Conservation (phyloP, 2,797 vertebrate genomes). For the Mormyrops boulengeri region DNA sequence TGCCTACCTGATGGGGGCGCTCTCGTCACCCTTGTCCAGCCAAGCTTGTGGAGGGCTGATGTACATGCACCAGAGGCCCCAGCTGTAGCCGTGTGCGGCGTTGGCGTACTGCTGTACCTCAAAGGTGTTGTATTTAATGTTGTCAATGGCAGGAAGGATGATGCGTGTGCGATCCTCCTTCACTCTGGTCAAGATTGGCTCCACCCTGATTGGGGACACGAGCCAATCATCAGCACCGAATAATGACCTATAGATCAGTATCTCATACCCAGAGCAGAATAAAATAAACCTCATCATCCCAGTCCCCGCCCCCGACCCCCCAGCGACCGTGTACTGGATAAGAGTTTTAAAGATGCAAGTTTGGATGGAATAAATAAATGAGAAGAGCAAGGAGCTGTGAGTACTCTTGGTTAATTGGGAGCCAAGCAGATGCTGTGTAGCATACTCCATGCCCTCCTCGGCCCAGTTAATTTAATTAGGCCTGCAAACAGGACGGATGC, state of each 20-base stretch:
- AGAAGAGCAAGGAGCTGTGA: neutral
- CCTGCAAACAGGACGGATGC: neutral
- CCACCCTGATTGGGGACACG: constrained; percentile 65
- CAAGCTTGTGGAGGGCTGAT: constrained; percentile 93
- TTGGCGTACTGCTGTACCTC: constrained; percentile 96
- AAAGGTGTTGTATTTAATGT: constrained; percentile 95
- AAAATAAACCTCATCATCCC: neutral
- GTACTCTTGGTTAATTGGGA: neutral
- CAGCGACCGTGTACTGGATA: neutral
- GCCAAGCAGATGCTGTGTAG: neutral
- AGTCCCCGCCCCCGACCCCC: neutral
- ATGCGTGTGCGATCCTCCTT: constrained; percentile 85
- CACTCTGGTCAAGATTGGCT: constrained; percentile 82
- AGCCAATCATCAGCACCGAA: neutral
- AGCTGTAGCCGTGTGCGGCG: constrained; percentile 94
- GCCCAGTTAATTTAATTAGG: neutral
- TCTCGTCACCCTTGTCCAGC: constrained; percentile 92
- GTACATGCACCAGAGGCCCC: constrained; percentile 99
- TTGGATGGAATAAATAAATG: neutral
- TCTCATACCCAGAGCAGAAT: neutral
- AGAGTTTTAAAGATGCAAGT: neutral
- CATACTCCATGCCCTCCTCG: neutral
- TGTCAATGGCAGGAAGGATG: constrained; percentile 91
- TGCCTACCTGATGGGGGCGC: constrained; percentile 88
- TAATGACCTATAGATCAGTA: neutral